Percentiles rank a stretch among this genome's conserved stretches.
phyloP scores from a whole-genome alignment of 2,797 vertebrate species.

The Tokudaia muenninki region DNA sequence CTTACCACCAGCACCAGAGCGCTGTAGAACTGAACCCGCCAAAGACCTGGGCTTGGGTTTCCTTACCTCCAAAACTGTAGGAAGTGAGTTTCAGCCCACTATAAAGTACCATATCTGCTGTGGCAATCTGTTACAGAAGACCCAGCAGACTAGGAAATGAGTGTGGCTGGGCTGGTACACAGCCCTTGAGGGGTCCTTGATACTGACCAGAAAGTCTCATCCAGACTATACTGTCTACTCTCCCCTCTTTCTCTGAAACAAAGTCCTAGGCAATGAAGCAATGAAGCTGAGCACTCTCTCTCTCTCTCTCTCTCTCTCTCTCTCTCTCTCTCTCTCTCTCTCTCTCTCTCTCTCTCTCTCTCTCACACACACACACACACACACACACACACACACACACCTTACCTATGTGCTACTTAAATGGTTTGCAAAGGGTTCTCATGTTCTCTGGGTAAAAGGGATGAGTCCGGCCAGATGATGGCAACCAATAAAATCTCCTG shows the following conservation, averaged over 20 bases:
- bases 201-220: not conserved
- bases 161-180: not conserved
- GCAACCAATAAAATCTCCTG: not conserved
- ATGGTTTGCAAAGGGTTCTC: not conserved
- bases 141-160: not conserved
- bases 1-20: not conserved
- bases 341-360: no score
- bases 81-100: not conserved
- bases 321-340: no score
- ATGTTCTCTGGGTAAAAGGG: not conserved
- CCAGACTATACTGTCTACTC: not conserved
- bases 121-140: not conserved
- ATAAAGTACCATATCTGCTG: not conserved
- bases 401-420: fast-evolving
- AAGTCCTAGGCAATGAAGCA: not conserved
- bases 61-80: not conserved
- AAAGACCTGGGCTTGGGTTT: not conserved
- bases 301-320: no score
- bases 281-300: not conserved
- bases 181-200: not conserved
- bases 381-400: not conserved
- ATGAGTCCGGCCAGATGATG: not conserved
- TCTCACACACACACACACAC: no score
- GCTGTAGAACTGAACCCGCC: not conserved
- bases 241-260: not conserved